Evolutionary conservation across 2,888 invertebrate species (phyloP), one percentile per base, ranked within the genome.

Genomic region (Tiliacea aurago): DNA sequence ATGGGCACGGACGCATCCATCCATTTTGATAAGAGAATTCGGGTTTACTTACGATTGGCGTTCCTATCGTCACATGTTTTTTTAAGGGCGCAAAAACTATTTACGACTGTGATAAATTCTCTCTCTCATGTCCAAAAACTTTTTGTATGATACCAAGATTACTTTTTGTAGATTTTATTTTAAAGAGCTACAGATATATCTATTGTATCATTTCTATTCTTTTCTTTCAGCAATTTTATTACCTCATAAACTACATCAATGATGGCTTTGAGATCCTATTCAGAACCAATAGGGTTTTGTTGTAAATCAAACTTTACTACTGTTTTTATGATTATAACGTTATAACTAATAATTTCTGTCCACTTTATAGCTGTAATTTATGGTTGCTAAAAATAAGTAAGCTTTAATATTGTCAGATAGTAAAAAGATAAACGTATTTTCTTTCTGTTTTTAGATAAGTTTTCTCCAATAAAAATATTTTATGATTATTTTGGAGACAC

Each of bases 11-110:
- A 56, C 64, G 85, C 79, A 86, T 74, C 80, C 68, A 86, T 84
- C 78, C 64, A 78, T 76, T 77, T 79, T 85, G 88, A 87, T 86
- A 86, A 84, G 55, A 63, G 53, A 66, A 78, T 72, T 69, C 69
- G 43, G 70, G 61, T 77, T 76, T 83, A 77, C 61, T 37, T 28
- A 74, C 51, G 63, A 67, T 71, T 76, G 74, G 64, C 65, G 37
- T 71, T 76, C 43, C 33, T 67, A 13, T 28, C 67, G 41, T 72
- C 41, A 18, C n/a, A 2, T 58, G 11, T 81, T 67, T 78, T 73
- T 72, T 56, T 47, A n/a, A 33, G 28, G 9, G n/a, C 72, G 33
- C 71, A 76, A 78, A 83, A 73, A 73, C 55, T 33, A 47, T 51
- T 64, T 58, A 81, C 53, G 62, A 23, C 43, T 47, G 41, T 45